A percentile compares a stretch with the other conserved stretches of the same genome.
Evolutionary conservation across 92 coral and sea anemone species (phyloP).

Genomic region (Phymanthus crucifer): DNA sequence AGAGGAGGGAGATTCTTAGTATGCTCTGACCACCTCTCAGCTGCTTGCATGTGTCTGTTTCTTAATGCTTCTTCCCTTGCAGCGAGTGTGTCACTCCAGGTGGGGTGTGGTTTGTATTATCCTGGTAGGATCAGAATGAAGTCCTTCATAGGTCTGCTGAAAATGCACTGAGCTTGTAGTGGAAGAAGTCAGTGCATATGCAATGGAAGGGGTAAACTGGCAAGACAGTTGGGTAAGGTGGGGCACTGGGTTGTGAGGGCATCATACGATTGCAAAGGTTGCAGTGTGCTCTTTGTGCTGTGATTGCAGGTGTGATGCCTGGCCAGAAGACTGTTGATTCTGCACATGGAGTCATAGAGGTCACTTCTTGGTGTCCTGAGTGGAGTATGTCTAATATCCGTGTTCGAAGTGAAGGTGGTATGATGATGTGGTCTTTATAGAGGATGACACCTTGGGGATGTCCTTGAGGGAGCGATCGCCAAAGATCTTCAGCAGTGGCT

Average conservation of each 20-base stretch:
- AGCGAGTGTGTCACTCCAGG: conserved; percentile 53
- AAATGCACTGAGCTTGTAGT: conserved; percentile 65
- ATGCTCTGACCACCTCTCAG: conserved; percentile 60
- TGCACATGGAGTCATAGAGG: conserved; percentile 54
- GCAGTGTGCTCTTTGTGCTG: conserved; percentile 33
- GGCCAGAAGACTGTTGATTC: conserved; percentile 61
- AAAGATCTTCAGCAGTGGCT: conserved; percentile 52
- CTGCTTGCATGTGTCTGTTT: conserved; percentile 56
- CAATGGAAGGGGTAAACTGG: conserved; percentile 65
- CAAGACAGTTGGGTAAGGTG: conserved; percentile 44
- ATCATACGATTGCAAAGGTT: conserved; percentile 62
- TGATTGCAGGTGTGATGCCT: conserved; percentile 46
- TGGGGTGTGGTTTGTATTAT: conserved; percentile 64
- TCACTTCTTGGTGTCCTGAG: conserved; percentile 60
- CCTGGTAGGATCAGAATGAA: conserved; percentile 65
- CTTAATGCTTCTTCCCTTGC: conserved; percentile 54
- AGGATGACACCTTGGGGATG: conserved; percentile 57
- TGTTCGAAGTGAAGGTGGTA: conserved; percentile 50
- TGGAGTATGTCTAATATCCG: conserved; percentile 33
- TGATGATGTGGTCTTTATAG: conserved; percentile 49
- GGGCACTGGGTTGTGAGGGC: conserved; percentile 66
- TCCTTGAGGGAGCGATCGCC: conserved; percentile 49
- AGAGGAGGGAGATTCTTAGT: conserved; percentile 58
- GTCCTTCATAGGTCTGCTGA: conserved; percentile 64
- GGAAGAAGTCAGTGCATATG: conserved; percentile 63